A percentile compares a stretch with the other conserved stretches of the same genome.
Evolutionary conservation across 2,888 invertebrate species (phyloP).

Genomic region (Agonopterix arenella): DNA sequence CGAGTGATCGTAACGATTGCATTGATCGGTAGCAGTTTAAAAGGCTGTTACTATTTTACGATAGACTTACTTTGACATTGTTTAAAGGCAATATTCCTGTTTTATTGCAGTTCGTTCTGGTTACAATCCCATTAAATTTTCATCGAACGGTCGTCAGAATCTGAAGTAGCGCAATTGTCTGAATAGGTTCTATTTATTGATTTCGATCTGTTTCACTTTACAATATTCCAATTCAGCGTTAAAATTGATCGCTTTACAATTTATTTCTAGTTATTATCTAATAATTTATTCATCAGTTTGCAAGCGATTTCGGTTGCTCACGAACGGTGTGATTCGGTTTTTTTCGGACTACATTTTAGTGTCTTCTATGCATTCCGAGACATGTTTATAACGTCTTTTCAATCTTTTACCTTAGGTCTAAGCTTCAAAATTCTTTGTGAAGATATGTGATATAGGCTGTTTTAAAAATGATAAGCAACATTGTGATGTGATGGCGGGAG

Average conservation of each 20-base stretch:
- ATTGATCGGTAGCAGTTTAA: constrained; percentile 45
- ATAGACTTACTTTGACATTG: constrained; percentile 58
- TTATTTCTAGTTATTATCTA: not conserved
- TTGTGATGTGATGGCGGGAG: constrained; percentile 40
- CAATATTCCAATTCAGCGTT: too few relatives aligned
- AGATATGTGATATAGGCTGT: constrained; percentile 18
- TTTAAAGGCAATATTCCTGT: constrained; percentile 48
- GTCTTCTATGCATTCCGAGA: not conserved
- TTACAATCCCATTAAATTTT: constrained; percentile 43
- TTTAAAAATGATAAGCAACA: constrained; percentile 33
- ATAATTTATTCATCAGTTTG: not conserved
- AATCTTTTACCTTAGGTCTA: constrained; percentile 5
- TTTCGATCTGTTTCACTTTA: not conserved
- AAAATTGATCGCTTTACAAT: too few relatives aligned
- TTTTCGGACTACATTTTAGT: constrained; percentile 22
- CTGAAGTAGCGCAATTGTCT: constrained; percentile 24
- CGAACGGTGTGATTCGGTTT: constrained; percentile 21
- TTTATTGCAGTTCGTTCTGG: constrained; percentile 50
- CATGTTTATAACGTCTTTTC: not conserved
- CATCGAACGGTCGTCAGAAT: constrained; percentile 23
- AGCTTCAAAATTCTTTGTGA: constrained; percentile 13
- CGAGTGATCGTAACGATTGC: constrained; percentile 36
- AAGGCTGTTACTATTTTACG: constrained; percentile 46
- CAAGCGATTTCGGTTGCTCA: constrained; percentile 13
- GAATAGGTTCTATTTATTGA: not conserved